Evolutionary conservation across 2,888 invertebrate genomes (phyloP).

Genomic region (Pachycephus smyrnensis): DNA sequence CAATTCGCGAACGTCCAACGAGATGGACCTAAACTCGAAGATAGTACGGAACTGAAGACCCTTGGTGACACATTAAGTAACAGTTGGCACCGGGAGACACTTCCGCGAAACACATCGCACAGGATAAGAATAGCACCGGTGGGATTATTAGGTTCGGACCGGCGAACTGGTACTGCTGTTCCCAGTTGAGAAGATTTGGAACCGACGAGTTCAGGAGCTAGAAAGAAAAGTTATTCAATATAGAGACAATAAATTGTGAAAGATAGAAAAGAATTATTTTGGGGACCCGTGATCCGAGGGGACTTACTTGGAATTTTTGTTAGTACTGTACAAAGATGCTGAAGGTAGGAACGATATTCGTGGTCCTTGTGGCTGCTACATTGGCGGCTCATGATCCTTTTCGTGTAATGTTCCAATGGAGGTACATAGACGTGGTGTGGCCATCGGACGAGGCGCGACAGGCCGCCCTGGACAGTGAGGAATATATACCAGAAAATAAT

Average conservation of each 20-base stretch:
- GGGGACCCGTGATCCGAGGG: not conserved
- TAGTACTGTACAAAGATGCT: constrained; percentile 21
- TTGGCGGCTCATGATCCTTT: constrained; percentile 64
- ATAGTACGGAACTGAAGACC: not conserved
- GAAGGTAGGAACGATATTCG: constrained; percentile 10
- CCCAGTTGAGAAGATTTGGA: not conserved
- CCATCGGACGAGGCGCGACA: constrained; percentile 70
- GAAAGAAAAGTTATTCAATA: no score
- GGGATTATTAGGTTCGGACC: not conserved
- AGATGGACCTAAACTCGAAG: constrained; percentile 32
- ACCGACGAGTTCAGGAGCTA: not conserved
- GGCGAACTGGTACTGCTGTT: not conserved
- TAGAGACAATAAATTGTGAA: no score
- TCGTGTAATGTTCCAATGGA: constrained; percentile 80
- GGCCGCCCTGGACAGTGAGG: constrained; percentile 70
- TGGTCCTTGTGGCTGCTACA: constrained; percentile 27
- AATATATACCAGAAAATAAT: constrained; percentile 77
- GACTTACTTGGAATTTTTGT: not conserved
- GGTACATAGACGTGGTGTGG: constrained; percentile 78
- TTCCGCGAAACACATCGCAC: not conserved
- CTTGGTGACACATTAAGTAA: constrained; percentile 29
- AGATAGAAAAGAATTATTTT: no score
- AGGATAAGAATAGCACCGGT: not conserved
- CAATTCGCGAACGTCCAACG: constrained; percentile 53
- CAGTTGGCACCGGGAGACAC: constrained; percentile 31